These are phyloP conservation scores for Cryptocheilus praepositus DNA, from an alignment of 2,888 invertebrate genomes.

Conservation along the genomic window DNA sequence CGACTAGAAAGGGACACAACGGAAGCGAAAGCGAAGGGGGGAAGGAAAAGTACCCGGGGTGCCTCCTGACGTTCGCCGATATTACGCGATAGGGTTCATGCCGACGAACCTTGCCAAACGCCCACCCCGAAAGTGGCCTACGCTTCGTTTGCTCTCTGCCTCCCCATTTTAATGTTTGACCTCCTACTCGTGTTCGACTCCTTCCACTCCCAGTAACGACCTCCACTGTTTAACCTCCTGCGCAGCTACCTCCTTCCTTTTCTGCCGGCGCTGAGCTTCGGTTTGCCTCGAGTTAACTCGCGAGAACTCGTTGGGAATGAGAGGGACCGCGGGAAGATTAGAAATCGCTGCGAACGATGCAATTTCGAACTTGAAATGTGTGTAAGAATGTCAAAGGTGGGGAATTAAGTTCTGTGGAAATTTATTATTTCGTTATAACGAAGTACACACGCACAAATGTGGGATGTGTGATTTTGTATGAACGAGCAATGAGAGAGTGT, in stretches of 20 bases:
- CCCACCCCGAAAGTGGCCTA: neutral
- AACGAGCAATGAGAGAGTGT: too few relatives aligned
- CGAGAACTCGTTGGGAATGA: constrained; percentile 10
- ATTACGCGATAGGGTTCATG: constrained; percentile 38
- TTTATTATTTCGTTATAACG: too few relatives aligned
- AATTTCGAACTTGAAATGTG: neutral
- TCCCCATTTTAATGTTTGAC: constrained; percentile 21
- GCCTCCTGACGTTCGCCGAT: constrained; percentile 53
- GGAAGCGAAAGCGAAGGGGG: neutral
- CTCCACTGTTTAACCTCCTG: constrained; percentile 38
- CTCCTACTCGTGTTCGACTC: constrained; percentile 1
- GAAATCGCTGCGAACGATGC: too few relatives aligned
- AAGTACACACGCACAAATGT: too few relatives aligned
- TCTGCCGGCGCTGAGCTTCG: too few relatives aligned
- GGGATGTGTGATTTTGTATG: too few relatives aligned
- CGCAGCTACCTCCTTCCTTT: constrained; percentile 8
- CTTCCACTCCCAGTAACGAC: constrained; percentile 19
- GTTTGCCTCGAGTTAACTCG: too few relatives aligned
- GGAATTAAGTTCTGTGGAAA: too few relatives aligned
- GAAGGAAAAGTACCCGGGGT: constrained; percentile 40
- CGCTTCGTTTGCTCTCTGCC: neutral
- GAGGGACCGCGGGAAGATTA: neutral
- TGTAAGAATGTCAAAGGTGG: too few relatives aligned
- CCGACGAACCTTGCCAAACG: constrained; percentile 14
- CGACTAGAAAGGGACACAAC: constrained; percentile 41